These are phyloP conservation scores for Dysmachus trigonus DNA, from an alignment of 2,888 invertebrate species.

Conservation along the genomic window DNA sequence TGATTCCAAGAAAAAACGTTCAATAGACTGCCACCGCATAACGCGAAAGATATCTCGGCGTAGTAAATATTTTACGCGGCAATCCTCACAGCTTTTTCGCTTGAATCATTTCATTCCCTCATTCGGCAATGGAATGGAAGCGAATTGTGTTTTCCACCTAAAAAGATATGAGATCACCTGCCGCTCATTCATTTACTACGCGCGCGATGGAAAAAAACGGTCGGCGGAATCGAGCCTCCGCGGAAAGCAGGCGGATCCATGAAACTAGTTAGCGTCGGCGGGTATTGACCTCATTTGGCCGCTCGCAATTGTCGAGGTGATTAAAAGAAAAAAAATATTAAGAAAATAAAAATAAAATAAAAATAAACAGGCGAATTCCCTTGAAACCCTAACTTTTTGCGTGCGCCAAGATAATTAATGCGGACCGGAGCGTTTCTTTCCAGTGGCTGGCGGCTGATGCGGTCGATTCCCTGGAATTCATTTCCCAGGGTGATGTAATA, in stretches of 20 bases:
- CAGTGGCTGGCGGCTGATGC: neutral
- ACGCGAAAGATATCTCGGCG: neutral
- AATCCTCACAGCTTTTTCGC: neutral
- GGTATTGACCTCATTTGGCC: neutral
- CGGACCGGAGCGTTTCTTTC: neutral
- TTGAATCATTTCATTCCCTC: neutral
- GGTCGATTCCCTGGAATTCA: neutral
- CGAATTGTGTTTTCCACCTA: neutral
- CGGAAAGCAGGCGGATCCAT: neutral
- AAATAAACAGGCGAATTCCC: neutral
- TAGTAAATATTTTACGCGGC: neutral
- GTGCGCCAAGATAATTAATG: neutral
- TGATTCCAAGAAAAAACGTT: neutral
- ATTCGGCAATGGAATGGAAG: neutral
- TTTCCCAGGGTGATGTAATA: neutral
- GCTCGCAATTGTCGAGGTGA: neutral
- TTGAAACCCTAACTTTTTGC: neutral
- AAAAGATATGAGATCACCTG: neutral
- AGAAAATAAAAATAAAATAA: no score
- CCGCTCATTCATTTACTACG: neutral
- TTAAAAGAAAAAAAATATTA: neutral
- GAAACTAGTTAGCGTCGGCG: neutral
- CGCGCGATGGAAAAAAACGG: neutral
- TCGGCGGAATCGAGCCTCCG: neutral
- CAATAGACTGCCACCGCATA: neutral